phyloP scores from a whole-genome alignment of 1,140 invertebrate genomes.

The Apis mellifera region DNA sequence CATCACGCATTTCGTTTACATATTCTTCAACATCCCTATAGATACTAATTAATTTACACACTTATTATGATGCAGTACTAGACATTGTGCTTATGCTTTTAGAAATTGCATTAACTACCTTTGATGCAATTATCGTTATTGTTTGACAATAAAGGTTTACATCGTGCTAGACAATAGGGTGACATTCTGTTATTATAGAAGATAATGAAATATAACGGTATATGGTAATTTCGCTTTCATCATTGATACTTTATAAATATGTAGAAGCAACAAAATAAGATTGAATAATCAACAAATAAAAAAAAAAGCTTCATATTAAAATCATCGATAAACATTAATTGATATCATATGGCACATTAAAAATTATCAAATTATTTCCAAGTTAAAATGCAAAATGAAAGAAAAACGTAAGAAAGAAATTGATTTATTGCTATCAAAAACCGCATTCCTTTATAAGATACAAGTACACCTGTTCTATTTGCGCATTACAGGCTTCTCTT shows the following conservation, averaged over 20 bases:
- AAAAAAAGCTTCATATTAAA: not conserved
- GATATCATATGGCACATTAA: too few species aligned
- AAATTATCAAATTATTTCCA: not conserved
- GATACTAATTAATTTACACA: not conserved
- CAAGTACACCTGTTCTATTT: not conserved
- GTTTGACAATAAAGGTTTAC: not conserved
- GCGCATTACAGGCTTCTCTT: not conserved
- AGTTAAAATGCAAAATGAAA: not conserved
- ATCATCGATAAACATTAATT: not conserved
- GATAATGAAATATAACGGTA: not conserved
- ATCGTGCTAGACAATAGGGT: not conserved
- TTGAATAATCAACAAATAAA: not conserved
- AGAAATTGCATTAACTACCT: not conserved
- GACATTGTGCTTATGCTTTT: not conserved
- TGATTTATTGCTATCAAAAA: not conserved
- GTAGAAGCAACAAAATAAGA: not conserved
- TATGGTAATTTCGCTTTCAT: not conserved
- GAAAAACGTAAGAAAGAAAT: not conserved
- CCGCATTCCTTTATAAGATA: not conserved
- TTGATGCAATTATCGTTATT: not conserved
- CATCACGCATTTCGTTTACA: constrained; percentile 2
- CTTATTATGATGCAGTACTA: not conserved
- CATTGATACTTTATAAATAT: not conserved
- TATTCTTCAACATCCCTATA: not conserved
- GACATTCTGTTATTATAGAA: not conserved